Evolutionary conservation across 2,797 vertebrate genomes (phyloP), one percentile per base, ranked within the genome.

Genomic region (Enteromius mattozi): DNA sequence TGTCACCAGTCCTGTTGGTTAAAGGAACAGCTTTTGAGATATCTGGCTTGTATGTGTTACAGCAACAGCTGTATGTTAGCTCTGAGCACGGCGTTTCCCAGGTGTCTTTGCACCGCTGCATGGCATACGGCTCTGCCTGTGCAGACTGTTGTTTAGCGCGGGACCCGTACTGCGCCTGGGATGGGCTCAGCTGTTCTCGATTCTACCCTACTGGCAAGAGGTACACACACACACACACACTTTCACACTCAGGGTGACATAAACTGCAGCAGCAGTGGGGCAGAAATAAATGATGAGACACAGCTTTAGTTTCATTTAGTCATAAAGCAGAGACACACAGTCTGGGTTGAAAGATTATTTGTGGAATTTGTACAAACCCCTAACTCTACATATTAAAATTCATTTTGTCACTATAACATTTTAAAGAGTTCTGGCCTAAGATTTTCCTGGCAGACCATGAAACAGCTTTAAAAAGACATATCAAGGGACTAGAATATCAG

Each of bases 41-140:
- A 89, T 91, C 89, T 93, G 88, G 90, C 88, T 91, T 90, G 90
- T 94, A 92, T 94, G 72, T 91, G 87, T 93, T 91, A 80, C 92
- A 99, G 98, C 98, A 99, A 99, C 98, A 99, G 93, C 88, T 99
- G 88, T 99, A 99, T 0, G 95, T 97, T 88, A 99, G 97, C 92
- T 99, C 98, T 0, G 97, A 97, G 21, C 96, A 96, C 74, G 98
- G 98, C 35, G 86, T 99, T 85, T 96, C 97, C 13, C 98, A 99
- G 92, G 96, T 99, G 19, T 97, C 98, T 40, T 82, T 99, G 90
- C 98, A 99, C 83, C 98, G 97, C 42, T 99, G 98, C 86, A 95
- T 97, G 86, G 95, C 98, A 87, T 99, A 99, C 0, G 98, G 98
- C 3, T 95, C 96, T 0, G 98, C 98, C 30, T 99, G 98, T 0